Base-by-base conservation (phyloP, 2,113 vertebrate species). In the Podiceps cristatus region DNA sequence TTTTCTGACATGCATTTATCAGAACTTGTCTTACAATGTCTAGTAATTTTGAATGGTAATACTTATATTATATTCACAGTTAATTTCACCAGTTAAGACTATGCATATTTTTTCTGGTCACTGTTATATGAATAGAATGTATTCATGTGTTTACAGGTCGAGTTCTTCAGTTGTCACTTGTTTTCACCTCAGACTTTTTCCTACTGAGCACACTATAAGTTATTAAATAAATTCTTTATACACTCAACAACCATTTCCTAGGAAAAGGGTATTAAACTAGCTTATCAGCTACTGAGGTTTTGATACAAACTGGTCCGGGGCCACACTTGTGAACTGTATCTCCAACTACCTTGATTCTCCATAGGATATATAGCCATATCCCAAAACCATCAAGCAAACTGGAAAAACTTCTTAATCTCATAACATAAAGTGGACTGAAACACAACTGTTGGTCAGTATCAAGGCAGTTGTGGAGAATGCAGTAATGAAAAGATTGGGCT, bases 191-290 rank as follows among this genome's bases (percentile, higher is more conserved):
- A 80, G 76, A 93, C 56, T 53, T 44, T 33, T 92, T 92, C 49
- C 31, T 47, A 84, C 74, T 79, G 86, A 92, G 27, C n/a, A 90
- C 15, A 44, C 1, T 40, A 9, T n/a, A 74, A 60, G 37, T 87
- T 88, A 77, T 86, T 66, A 47, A 86, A 55, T 11, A 60, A 94
- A 64, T 85, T 88, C 58, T 62, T 96, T 84, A 92, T 66, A 42
- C 5, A 40, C 17, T 25, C 23, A 88, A 56, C 17, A 82, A 40
- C 2, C 4, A 27, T 33, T 71, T 84, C 22, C 11, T 50, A 82
- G 56, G n/a, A 87, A 63, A 9, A 85, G 20, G 31, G 64, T 68
- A 93, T 37, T 62, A 96, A 82, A 55, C 19, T 13, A 63, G 25
- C 35, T 80, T 96, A 95, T 78, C 31, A 95, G 17, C 10, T 82